Evolutionary conservation across 2,888 invertebrate species (phyloP).

Genomic region (Pediacus dermestoides): DNA sequence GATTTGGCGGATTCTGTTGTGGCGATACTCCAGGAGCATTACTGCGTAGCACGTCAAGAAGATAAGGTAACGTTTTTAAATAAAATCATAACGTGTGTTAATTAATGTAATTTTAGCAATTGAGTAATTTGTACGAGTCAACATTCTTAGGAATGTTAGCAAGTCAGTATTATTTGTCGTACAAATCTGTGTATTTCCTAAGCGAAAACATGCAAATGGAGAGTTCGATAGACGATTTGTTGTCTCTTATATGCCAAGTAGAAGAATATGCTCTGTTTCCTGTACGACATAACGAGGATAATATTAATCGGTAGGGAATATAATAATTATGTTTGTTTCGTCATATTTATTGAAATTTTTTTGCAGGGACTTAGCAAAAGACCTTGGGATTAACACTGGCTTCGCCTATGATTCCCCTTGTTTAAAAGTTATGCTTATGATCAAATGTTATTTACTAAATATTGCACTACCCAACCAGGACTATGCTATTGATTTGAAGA

Average conservation of each 20-base stretch:
- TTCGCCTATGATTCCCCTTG: slow-evolving; percentile 84
- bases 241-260: slow-evolving; percentile 77
- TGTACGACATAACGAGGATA: slow-evolving; percentile 96
- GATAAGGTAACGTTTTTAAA: slow-evolving; percentile 59
- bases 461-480: slow-evolving; percentile 83
- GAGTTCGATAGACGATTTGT: slow-evolving; percentile 66
- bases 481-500: slow-evolving; percentile 94
- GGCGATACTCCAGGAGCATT: slow-evolving; percentile 66
- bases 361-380: slow-evolving; percentile 78
- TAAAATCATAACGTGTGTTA: slow-evolving; percentile 8
- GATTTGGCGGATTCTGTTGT: slow-evolving; percentile 76
- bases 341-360: slow-evolving; percentile 31
- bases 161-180: slow-evolving; percentile 94
- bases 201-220: slow-evolving; percentile 62
- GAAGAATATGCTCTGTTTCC: slow-evolving; percentile 92
- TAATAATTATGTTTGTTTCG: no score
- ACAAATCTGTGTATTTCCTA: slow-evolving; percentile 87
- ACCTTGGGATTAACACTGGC: slow-evolving; percentile 68
- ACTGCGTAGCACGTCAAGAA: slow-evolving; percentile 66
- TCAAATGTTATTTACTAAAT: slow-evolving; percentile 92
- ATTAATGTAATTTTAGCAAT: slow-evolving; percentile 50
- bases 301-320: slow-evolving; percentile 80
- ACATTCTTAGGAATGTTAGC: slow-evolving; percentile 90
- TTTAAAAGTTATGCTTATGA: slow-evolving; percentile 87
- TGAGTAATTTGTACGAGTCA: slow-evolving; percentile 53